Base-by-base conservation (phyloP, 1,140 invertebrate species). In the Xylocopa sonorina region DNA sequence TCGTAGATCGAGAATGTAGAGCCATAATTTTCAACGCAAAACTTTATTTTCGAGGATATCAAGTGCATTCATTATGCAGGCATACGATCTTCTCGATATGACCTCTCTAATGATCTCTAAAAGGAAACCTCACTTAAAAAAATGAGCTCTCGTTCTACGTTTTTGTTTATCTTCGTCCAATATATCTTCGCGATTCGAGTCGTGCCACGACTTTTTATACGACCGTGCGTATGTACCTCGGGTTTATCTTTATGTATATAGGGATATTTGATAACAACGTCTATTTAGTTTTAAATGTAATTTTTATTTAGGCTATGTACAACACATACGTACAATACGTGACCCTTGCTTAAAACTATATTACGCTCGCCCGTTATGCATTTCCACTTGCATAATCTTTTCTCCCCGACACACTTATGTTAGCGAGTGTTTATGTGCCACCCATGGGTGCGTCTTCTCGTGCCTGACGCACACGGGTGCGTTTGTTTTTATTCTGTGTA, bases 271-370 rank as follows among this genome's bases (percentile, higher is more conserved):
- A 29, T 2, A 32, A 66, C 51, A 68, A 18, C 10, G 7, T 48
- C 14, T n/a, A n/a, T n/a, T n/a, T 90, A 92, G 75, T 91, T 91
- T 92, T 92, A 92, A 92, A 92, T 90, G 90, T 92, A 89, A 91
- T 91, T 91, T 91, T 92, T 92, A 92, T 92, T 92, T 91, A 92
- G 90, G 89, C 91, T 92, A 92, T 92, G 87, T 92, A 92, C 91
- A 92, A 92, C 92, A 92, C 90, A 92, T 92, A 92, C 91, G 90
- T 92, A 92, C 91, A 92, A 92, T 92, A 92, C 91, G 90, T 92
- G 89, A 92, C 88, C 88, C 89, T 91, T 90, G 83, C 89, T 92
- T 92, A 92, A 90, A 89, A 88, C 88, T 91, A 91, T 88, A 85
- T 88, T 91, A 89, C 78, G 87, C 88, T 89, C 86, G 87, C 87